Evolutionary conservation across 2,888 invertebrate genomes (phyloP), one percentile per base, ranked within the genome.

Genomic region (Ephialtes manifestator): DNA sequence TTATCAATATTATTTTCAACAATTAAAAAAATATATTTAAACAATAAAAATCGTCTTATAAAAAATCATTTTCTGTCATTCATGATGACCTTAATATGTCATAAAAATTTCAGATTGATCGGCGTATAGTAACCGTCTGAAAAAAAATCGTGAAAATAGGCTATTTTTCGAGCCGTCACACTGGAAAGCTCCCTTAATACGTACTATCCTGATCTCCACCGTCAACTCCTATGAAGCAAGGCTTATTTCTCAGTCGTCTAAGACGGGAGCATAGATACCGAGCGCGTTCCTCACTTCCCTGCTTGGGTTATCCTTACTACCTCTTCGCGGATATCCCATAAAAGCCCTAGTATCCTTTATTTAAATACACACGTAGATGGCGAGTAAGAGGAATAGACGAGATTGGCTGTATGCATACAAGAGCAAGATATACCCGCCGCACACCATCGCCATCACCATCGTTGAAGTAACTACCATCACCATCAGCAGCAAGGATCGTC

Each of bases 261-360:
- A 77, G 43, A 31, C 51, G n/a, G n/a, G 18, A 51, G 24, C 28
- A 18, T n/a, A 46, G 13, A 35, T 28, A 28, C 39, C 53, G 51
- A 24, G 24, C 28, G 20, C 2, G 31, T 43, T 11, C 11, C 46
- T 48, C 55, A 60, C 11, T 60, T 58, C 60, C 58, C 67, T 55
- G 18, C 18, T 74, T 60, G 67, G 63, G 76, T 80, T 67, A 31
- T 31, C 67, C 71, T 78, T 53, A 78, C 46, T 58, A 51, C 43
- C 70, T 72, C 77, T 80, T 84, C 83, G 81, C 75, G 74, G 60
- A 84, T 81, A 75, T 86, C 83, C 87, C 81, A 86, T 87, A 87
- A 86, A 85, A 82, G 85, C n/a, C 13, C n/a, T 84, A 82, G 87
- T 89, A 89, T 87, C 86, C 87, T 86, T 89, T 87, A 89, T 89